Evolutionary conservation across 2,888 invertebrate genomes (phyloP).

Genomic region (Fabriciana adippe): DNA sequence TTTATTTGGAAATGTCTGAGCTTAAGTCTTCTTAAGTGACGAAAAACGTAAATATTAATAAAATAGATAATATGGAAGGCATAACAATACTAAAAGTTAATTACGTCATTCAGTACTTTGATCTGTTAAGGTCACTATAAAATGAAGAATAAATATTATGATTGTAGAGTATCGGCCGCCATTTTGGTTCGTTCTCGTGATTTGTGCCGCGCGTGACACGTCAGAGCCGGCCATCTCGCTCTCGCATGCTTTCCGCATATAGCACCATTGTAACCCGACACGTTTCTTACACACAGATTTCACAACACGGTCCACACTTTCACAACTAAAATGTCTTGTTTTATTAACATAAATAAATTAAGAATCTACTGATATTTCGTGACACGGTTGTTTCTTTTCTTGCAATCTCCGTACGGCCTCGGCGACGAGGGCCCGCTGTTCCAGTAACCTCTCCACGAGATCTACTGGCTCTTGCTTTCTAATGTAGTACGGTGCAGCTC

Average conservation of each 20-base stretch:
- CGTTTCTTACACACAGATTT: slow-evolving; percentile 81
- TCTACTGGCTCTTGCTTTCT: slow-evolving; percentile 81
- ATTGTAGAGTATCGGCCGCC: slow-evolving; percentile 80
- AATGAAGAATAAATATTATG: slow-evolving; percentile 82
- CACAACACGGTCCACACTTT: slow-evolving; percentile 81
- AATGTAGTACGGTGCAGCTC: slow-evolving; percentile 79
- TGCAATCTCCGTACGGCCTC: slow-evolving; percentile 79
- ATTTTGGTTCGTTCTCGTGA: slow-evolving; percentile 81
- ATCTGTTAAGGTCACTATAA: slow-evolving; percentile 80
- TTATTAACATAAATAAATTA: slow-evolving; percentile 63
- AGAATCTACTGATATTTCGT: slow-evolving; percentile 78
- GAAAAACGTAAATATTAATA: slow-evolving; percentile 48
- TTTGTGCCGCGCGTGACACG: slow-evolving; percentile 77
- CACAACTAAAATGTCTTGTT: slow-evolving; percentile 80
- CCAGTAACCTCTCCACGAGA: slow-evolving; percentile 75
- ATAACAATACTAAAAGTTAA: slow-evolving; percentile 63
- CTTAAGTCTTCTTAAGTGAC: slow-evolving; percentile 47
- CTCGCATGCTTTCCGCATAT: slow-evolving; percentile 79
- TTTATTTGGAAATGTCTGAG: slow-evolving; percentile 60
- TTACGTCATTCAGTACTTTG: slow-evolving; percentile 81
- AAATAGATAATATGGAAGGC: slow-evolving; percentile 53
- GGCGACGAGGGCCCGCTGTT: slow-evolving; percentile 78
- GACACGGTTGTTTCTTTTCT: slow-evolving; percentile 77
- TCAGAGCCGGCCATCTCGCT: slow-evolving; percentile 75
- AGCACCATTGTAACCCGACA: slow-evolving; percentile 83